A percentile compares a stretch with the other conserved stretches of the same genome.
phyloP scores from a whole-genome alignment of 1,140 invertebrate species.

The Caenorhabditis inopinata region DNA sequence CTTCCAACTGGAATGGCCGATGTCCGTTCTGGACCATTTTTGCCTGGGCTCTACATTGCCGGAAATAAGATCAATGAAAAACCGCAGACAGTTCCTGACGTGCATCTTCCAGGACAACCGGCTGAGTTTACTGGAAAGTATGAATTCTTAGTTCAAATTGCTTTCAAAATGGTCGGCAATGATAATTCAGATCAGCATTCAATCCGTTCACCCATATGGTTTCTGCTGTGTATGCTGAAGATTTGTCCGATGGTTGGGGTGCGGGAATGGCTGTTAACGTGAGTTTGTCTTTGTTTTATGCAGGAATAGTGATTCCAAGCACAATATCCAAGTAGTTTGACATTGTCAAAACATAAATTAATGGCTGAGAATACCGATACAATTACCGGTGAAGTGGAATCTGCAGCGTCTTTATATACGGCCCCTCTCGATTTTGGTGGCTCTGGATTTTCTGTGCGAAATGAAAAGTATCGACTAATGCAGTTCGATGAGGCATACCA shows the following conservation, averaged over 20 bases:
- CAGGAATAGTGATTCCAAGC: too few species aligned
- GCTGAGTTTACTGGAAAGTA: conserved; percentile 50
- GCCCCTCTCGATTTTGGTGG: too few species aligned
- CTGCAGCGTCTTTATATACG: too few species aligned
- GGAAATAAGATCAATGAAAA: conserved; percentile 52
- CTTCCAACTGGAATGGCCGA: conserved; percentile 54
- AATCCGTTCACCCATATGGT: conserved; percentile 54
- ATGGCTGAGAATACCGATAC: too few species aligned
- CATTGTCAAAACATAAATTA: too few species aligned
- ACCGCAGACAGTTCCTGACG: conserved; percentile 49
- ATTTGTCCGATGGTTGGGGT: conserved; percentile 54
- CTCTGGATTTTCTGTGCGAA: too few species aligned
- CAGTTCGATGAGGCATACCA: too few species aligned
- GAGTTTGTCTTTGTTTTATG: too few species aligned
- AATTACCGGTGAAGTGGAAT: too few species aligned
- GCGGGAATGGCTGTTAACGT: conserved; percentile 53
- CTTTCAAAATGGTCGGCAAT: background rate
- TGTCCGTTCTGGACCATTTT: conserved; percentile 49
- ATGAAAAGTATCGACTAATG: too few species aligned
- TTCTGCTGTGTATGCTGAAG: conserved; percentile 52
- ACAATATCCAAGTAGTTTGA: too few species aligned
- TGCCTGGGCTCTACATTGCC: conserved; percentile 52
- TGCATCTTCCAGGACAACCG: conserved; percentile 51
- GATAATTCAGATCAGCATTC: conserved; percentile 44
- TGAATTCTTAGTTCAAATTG: background rate